Evolutionary conservation across 2,888 invertebrate species (phyloP), one percentile per base, ranked within the genome.

Genomic region (Alviniconcha strummeri): DNA sequence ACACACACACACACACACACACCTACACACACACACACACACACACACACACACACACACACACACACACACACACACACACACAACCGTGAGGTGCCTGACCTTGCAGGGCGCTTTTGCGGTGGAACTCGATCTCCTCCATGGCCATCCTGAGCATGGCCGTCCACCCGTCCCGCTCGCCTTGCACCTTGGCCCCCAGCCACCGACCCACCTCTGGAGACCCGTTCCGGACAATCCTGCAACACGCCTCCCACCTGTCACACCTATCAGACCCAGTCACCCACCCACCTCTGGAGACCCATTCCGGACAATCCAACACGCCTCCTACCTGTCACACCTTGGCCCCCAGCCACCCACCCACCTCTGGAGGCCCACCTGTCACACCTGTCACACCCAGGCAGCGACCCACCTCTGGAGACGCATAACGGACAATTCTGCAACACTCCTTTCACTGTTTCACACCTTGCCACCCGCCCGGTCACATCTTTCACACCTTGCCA

Each of bases 101-200:
- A 36, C 87, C 87, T 55, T 88, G 88, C 36, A 92, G 82, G 0
- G 89, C 87, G 77, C 89, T 86, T 75, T 88, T 90, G 4, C 91
- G 83, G 74, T 91, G 89, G 7, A 78, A 88, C 81, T 92, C 92
- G 7, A 91, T 89, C 86, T 91, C 91, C 67, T 90, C 89, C 89
- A 92, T 87, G 8, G 91, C 90, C 79, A 89, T 89, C 17, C 90
- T 87, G 6, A 92, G 89, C 84, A 90, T 90, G 80, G 88, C 88
- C 54, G 90, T 87, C 92, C 92, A 92, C 2, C 91, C 90, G 78
- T 91, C 89, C 5, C 92, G 86, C 78, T 92, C 92, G 36, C 86
- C 84, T 83, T 91, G 91, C 57, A 92, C 89, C 88, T 91, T 90
- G 11, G 88, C 80, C 8, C 90, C 88, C 36, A 92, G 85, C 91